phyloP scores from a whole-genome alignment of 2,113 vertebrate genomes.

The Oriolus oriolus region DNA sequence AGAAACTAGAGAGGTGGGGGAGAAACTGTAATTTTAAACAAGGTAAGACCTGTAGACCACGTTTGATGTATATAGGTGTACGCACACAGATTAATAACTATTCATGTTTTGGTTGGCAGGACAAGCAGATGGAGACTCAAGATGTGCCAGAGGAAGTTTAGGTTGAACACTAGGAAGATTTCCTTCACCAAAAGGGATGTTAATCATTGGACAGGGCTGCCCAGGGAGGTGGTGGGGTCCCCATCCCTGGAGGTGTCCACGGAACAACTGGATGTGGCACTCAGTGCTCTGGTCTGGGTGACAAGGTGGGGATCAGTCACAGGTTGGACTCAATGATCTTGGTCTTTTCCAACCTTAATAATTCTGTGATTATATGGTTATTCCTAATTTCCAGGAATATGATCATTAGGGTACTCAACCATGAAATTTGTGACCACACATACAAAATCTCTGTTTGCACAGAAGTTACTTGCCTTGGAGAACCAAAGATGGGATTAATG shows the following conservation, averaged over 20 bases:
- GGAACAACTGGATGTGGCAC: not conserved
- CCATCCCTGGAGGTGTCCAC: not conserved
- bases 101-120: not conserved
- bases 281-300: not conserved
- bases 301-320: accelerated
- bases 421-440: not conserved
- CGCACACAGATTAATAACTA: accelerated
- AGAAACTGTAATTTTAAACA: not conserved
- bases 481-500: not conserved
- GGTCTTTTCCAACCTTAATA: not conserved
- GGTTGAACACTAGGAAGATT: not conserved
- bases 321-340: not conserved
- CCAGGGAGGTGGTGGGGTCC: not conserved
- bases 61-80: not conserved
- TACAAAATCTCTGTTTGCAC: not conserved
- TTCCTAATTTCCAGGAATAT: not conserved
- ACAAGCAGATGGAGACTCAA: not conserved
- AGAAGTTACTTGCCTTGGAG: not conserved
- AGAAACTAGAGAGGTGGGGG: not conserved
- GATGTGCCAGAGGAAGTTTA: not conserved
- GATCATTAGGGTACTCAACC: not conserved
- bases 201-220: not conserved
- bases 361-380: not conserved
- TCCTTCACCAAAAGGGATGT: not conserved
- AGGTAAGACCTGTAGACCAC: not conserved